phyloP scores from a whole-genome alignment of 2,113 vertebrate genomes.

The Beaufortia kweichowensis region DNA sequence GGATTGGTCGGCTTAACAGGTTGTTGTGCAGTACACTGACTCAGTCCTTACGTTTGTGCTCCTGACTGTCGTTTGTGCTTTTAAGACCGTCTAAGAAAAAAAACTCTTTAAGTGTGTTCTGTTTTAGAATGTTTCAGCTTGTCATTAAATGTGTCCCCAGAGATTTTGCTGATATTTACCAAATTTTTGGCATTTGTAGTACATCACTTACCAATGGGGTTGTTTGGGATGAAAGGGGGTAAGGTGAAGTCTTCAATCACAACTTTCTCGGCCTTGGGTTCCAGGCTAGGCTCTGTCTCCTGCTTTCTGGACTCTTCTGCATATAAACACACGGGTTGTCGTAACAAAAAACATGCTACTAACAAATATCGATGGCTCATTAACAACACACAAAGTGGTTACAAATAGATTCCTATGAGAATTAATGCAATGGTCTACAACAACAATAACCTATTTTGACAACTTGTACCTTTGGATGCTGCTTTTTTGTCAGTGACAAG shows the following conservation, averaged over 20 bases:
- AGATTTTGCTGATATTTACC: too few relatives aligned
- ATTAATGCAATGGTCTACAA: not conserved
- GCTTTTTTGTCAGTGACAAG: not conserved
- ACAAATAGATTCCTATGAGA: too few relatives aligned
- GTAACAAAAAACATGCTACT: not conserved
- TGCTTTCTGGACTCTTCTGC: slow-evolving; percentile 54
- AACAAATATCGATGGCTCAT: not conserved
- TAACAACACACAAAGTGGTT: not conserved
- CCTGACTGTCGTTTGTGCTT: too few relatives aligned
- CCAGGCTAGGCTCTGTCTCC: slow-evolving; percentile 10
- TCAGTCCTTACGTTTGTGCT: too few relatives aligned
- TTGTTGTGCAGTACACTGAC: too few relatives aligned
- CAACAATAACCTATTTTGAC: not conserved
- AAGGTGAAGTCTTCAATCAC: slow-evolving; percentile 44
- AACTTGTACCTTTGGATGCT: slow-evolving; percentile 47
- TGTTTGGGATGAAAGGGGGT: slow-evolving; percentile 63
- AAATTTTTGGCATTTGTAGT: too few relatives aligned
- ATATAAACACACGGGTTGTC: not conserved
- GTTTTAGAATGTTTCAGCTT: too few relatives aligned
- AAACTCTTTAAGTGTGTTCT: too few relatives aligned
- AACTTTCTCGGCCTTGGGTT: slow-evolving; percentile 55
- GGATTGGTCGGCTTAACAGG: too few relatives aligned
- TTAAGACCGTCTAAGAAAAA: too few relatives aligned
- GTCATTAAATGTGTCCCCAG: too few relatives aligned
- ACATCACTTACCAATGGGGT: slow-evolving; percentile 64